phyloP scores from a whole-genome alignment of 2,113 vertebrate species.

The Platysteira castanea region DNA sequence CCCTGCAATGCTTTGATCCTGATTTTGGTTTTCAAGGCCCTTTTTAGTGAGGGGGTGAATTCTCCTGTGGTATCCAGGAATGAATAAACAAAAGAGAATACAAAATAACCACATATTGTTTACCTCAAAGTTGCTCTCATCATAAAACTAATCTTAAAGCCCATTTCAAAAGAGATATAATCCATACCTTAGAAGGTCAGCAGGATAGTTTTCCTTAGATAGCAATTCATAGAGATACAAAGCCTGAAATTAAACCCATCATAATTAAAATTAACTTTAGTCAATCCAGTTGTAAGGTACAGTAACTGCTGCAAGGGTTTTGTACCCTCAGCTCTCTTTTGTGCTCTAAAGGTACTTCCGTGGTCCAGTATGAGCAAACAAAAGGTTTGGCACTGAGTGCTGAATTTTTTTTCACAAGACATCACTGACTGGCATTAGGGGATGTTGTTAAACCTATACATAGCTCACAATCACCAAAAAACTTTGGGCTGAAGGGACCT shows the following conservation, averaged over 20 bases:
- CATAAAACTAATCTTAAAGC: background rate
- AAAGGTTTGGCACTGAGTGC: background rate
- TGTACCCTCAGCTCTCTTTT: background rate
- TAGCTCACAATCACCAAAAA: background rate
- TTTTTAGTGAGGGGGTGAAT: background rate
- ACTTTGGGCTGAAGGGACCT: background rate
- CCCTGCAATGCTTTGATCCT: background rate
- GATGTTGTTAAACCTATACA: background rate
- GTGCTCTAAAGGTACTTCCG: background rate
- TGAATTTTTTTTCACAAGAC: background rate
- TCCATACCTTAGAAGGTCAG: slow-evolving; percentile 76
- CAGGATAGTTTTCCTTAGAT: slow-evolving; percentile 11
- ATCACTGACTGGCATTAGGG: background rate
- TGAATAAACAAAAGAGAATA: background rate
- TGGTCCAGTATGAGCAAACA: background rate
- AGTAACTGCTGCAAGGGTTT: background rate
- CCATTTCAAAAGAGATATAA: background rate
- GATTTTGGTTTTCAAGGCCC: background rate
- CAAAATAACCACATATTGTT: background rate
- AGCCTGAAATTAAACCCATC: slow-evolving; percentile 68
- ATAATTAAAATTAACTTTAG: background rate
- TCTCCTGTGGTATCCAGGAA: background rate
- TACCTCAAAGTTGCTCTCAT: background rate
- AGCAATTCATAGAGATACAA: slow-evolving; percentile 75
- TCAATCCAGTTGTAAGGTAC: background rate